Evolutionary conservation across 2,797 vertebrate species (phyloP).

Genomic region (Sebastiscus albofasciatus): DNA sequence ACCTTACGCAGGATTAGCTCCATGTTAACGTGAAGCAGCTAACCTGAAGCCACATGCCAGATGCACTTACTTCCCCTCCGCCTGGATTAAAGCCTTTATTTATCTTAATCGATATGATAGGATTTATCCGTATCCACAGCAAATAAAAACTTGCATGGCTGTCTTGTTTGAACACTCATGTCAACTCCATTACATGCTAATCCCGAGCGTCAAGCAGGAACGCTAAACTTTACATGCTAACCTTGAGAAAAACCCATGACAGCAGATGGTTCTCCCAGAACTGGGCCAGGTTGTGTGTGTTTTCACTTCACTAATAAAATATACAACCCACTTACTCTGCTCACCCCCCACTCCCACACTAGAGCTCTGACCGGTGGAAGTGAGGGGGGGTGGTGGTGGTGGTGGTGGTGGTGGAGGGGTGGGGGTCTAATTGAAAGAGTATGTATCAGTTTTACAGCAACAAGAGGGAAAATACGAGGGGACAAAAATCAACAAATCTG

Average conservation of each 20-base stretch:
- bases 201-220: constrained; percentile 34
- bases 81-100: constrained; percentile 29
- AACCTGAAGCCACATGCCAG: constrained; percentile 47
- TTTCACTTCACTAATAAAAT: constrained; percentile 83
- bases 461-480: constrained; percentile 79
- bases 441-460: constrained; percentile 84
- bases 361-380: constrained; percentile 48
- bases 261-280: constrained; percentile 77
- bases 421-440: constrained; percentile 79
- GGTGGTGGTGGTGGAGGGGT: not conserved
- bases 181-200: constrained; percentile 50
- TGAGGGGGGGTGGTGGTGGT: not conserved
- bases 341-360: constrained; percentile 73
- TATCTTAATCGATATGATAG: constrained; percentile 27
- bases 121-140: constrained; percentile 21
- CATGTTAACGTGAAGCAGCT: constrained; percentile 36
- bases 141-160: constrained; percentile 19
- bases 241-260: constrained; percentile 58
- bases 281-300: constrained; percentile 78
- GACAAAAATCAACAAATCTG: constrained; percentile 83
- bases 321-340: constrained; percentile 81
- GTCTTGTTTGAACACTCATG: constrained; percentile 39
- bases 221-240: constrained; percentile 60
- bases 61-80: constrained; percentile 41
- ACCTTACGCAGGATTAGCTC: constrained; percentile 26